Evolutionary conservation across 2,797 vertebrate genomes (phyloP).

Genomic region (Dallia pectoralis): DNA sequence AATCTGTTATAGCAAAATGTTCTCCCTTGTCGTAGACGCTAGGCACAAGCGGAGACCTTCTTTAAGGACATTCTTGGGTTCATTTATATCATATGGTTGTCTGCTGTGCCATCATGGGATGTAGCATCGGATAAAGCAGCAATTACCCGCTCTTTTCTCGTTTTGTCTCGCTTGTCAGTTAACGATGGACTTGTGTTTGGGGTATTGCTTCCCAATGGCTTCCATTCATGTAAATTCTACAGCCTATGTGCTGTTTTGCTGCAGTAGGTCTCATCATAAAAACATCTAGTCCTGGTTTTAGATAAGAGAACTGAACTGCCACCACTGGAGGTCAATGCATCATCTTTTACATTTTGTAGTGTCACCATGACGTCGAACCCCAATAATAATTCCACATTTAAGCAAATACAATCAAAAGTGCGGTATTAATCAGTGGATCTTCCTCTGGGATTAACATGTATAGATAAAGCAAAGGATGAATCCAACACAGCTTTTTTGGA

Average conservation of each 20-base stretch:
- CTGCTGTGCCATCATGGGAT: constrained; percentile 40
- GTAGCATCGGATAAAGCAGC: constrained; percentile 24
- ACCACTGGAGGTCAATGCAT: background rate
- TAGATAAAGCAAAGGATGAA: background rate
- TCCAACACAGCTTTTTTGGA: background rate
- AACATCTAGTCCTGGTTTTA: background rate
- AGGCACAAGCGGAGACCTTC: background rate
- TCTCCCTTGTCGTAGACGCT: background rate
- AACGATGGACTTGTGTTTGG: constrained; percentile 44
- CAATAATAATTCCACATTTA: background rate
- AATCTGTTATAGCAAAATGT: constrained; percentile 26
- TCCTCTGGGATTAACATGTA: background rate
- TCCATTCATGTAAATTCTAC: constrained; percentile 15
- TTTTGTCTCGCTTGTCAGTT: constrained; percentile 35
- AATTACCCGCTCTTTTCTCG: constrained; percentile 42
- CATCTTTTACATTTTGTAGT: background rate
- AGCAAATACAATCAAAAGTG: background rate
- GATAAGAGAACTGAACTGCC: background rate
- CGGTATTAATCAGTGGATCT: background rate
- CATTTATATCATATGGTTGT: constrained; percentile 13
- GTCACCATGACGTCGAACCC: background rate
- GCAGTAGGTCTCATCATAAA: background rate
- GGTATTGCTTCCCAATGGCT: constrained; percentile 40
- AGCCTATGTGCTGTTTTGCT: constrained; percentile 1
- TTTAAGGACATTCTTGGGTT: constrained; percentile 20